These are phyloP conservation scores for Brachyptera risi DNA, from an alignment of 2,888 invertebrate genomes.

Conservation along the genomic window DNA sequence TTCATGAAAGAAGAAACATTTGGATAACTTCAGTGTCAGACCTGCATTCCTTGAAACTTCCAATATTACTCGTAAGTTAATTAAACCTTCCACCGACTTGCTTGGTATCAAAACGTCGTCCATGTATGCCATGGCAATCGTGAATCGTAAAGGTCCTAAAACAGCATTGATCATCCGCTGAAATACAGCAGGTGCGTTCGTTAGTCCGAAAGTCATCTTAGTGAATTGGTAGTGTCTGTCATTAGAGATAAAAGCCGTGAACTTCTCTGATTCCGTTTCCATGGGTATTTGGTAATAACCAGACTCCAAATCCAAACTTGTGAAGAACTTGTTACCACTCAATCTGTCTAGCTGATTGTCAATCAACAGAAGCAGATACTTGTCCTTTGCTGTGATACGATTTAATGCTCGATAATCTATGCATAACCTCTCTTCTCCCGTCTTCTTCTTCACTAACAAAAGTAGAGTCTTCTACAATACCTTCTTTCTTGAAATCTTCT, in stretches of 20 bases:
- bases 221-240: slow-evolving; percentile 42
- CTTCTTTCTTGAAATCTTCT: slow-evolving; percentile 30
- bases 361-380: slow-evolving; percentile 41
- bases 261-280: slow-evolving; percentile 37
- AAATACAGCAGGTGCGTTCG: slow-evolving; percentile 42
- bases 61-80: slow-evolving; percentile 32
- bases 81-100: slow-evolving; percentile 30
- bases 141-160: slow-evolving; percentile 30
- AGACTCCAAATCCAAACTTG: slow-evolving; percentile 39
- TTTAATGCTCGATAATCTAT: slow-evolving; percentile 40
- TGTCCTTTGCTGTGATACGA: slow-evolving; percentile 37
- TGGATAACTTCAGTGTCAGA: not conserved
- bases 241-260: slow-evolving; percentile 42
- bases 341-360: slow-evolving; percentile 41
- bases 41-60: not conserved
- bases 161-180: slow-evolving; percentile 40
- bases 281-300: slow-evolving; percentile 41
- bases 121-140: slow-evolving; percentile 34
- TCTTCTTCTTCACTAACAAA: slow-evolving; percentile 37
- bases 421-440: slow-evolving; percentile 35
- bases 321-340: slow-evolving; percentile 37
- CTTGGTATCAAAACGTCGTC: slow-evolving; percentile 36
- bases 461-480: slow-evolving; percentile 36
- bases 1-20: not conserved
- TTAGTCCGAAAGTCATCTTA: slow-evolving; percentile 41